Evolutionary conservation across 1,140 invertebrate genomes (phyloP), one percentile per base, ranked within the genome.

Genomic region (Micrasema minimum): DNA sequence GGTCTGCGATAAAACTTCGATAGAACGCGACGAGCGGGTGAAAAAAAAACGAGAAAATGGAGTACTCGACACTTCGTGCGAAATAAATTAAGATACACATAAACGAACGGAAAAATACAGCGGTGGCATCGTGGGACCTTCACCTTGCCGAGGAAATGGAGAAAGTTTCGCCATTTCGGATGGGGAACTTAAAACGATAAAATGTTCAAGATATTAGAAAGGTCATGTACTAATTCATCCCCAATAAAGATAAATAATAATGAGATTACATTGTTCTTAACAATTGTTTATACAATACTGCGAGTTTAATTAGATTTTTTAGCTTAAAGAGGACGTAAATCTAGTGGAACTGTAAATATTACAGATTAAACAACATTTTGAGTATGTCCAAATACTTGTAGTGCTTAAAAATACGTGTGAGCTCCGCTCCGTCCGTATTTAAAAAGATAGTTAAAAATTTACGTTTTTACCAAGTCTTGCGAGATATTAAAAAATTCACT

Each of bases 71-170:
- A 59, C 18, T 59, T 38, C 9, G 18, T 59, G n/a, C 26, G 55
- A 59, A 59, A 59, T 59, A 37, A 59, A 59, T 59, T 59, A 41
- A 59, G 20, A 37, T 18, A 18, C 14, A 59, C 31, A 20, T 38
- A 18, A 18, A n/a, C 20, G 31, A 7, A 3, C 35, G 35, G 26
- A 31, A 59, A 22, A 16, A 59, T 38, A 38, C 7, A 59, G 55
- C 26, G 26, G 7, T 4, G 26, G 26, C 26, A 31, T 31, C 26
- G 26, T 31, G 6, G 26, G 35, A 38, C 55, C 55, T 59, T 59
- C 55, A 38, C 55, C 55, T 59, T 59, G 26, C 31, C 14, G 50
- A 23, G 31, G 55, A 38, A 41, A 38, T 35, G 35, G 23, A 16
- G 14, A 53, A 53, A 53, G 31, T 59, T 59, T 59, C 10, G 31